Conservation (phyloP, 2,113 vertebrate genomes). For the Sialia sialis region DNA sequence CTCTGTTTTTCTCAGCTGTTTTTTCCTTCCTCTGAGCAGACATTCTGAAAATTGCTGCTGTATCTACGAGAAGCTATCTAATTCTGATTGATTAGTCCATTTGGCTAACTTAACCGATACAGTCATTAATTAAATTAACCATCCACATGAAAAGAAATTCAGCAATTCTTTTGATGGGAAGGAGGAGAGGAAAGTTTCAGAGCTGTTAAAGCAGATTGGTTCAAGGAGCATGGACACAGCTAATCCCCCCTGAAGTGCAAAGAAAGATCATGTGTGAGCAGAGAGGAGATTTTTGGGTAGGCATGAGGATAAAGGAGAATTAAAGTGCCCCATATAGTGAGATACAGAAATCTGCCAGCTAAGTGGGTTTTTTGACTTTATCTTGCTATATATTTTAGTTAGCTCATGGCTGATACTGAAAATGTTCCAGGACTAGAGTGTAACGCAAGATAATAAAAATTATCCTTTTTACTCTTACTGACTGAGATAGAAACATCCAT, state of each 20-base stretch:
- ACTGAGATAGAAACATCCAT: neutral
- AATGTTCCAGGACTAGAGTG: neutral
- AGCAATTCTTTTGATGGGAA: neutral
- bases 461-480: neutral
- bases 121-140: slow-evolving; percentile 28
- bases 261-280: neutral
- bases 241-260: neutral
- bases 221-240: neutral
- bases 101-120: neutral
- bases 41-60: neutral
- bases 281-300: neutral
- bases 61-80: neutral
- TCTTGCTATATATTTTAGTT: neutral
- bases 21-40: neutral
- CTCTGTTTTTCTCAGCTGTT: neutral
- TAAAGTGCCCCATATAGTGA: neutral
- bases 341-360: neutral
- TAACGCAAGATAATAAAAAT: neutral
- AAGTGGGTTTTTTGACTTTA: neutral
- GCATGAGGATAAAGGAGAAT: neutral
- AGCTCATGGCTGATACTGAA: neutral
- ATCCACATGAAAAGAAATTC: neutral
- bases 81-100: neutral
- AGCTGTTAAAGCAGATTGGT: neutral
- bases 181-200: neutral